Evolutionary conservation across 92 coral and sea anemone species (phyloP), one percentile per base, ranked within the genome.

Genomic region (Epizoanthus illoricatus): DNA sequence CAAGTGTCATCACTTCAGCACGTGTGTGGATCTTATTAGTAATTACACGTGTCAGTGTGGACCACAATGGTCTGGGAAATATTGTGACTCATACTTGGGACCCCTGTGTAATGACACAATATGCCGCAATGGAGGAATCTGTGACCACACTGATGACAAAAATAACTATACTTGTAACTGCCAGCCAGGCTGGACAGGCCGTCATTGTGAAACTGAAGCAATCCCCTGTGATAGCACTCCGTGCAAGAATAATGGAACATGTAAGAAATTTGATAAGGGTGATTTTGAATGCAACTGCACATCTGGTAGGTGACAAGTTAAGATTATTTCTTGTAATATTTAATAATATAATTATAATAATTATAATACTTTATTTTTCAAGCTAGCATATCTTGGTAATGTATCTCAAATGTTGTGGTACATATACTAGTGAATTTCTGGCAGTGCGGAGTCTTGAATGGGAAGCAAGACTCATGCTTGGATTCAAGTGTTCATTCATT

Each of bases 151-250:
- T 0, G 59, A 7, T 2, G 94, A 94, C 79, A 84, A 75, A 61
- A 96, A 96, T 76, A 94, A 96, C 86, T 96, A 96, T 83, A 96
- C 98, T 0, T 96, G 99, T 73, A 85, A 87, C 4, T 96, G 99
- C 72, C 73, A 16, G 33, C 68, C 75, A 2, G 94, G 92, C 0
- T 96, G 55, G 79, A 82, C 94, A n/a, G 99, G 99, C 16, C 66
- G 93, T 62, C 92, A 96, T 89, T 96, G 99, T 83, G 84, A 74
- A 17, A n/a, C 23, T 9, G 24, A 57, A 52, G 68, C 81, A 18
- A 64, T 80, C 47, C 94, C 98, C 18, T 95, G 98, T 87, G 86
- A 85, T 3, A 89, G 86, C 19, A 58, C 73, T 2, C 97, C 94
- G 15, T 95, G 98, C 83, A 8, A 20, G 24, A 89, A 95, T 55